Percentiles rank a stretch among this genome's conserved stretches.
phyloP scores from a whole-genome alignment of 2,113 vertebrate species.

The Tor tambroides region DNA sequence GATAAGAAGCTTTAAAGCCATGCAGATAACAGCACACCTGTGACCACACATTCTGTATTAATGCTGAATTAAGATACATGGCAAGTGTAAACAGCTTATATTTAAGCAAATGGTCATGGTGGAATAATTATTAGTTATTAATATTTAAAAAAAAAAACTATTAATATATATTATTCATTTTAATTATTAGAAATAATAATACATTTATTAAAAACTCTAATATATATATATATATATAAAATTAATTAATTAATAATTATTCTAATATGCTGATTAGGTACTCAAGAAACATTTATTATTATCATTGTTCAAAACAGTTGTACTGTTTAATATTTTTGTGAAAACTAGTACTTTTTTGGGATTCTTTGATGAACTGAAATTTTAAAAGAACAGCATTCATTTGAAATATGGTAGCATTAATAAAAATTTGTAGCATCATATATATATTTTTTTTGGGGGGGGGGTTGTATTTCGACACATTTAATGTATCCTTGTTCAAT shows the following conservation, averaged over 20 bases:
- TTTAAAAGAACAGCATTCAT: not conserved
- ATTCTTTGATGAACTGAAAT: not conserved
- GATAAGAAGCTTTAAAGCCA: not conserved
- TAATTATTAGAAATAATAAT: not conserved
- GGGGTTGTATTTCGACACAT: too few species aligned
- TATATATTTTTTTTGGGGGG: too few species aligned
- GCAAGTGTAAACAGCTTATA: not conserved
- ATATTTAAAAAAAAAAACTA: not conserved
- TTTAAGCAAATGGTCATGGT: not conserved
- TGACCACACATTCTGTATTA: not conserved
- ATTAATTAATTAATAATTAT: not conserved
- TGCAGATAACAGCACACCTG: not conserved
- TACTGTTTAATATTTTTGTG: not conserved
- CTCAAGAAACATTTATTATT: not conserved
- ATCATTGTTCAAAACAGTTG: not conserved
- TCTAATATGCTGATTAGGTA: not conserved
- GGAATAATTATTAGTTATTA: not conserved
- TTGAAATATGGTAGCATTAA: not conserved
- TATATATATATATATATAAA: too few species aligned
- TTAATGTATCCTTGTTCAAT: not conserved
- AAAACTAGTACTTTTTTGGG: too few species aligned
- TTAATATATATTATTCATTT: not conserved
- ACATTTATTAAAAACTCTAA: not conserved
- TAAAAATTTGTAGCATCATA: too few species aligned
- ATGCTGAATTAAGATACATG: not conserved